Evolutionary conservation across 2,888 invertebrate species (phyloP), one percentile per base, ranked within the genome.

Genomic region (Polymixis lichenea): DNA sequence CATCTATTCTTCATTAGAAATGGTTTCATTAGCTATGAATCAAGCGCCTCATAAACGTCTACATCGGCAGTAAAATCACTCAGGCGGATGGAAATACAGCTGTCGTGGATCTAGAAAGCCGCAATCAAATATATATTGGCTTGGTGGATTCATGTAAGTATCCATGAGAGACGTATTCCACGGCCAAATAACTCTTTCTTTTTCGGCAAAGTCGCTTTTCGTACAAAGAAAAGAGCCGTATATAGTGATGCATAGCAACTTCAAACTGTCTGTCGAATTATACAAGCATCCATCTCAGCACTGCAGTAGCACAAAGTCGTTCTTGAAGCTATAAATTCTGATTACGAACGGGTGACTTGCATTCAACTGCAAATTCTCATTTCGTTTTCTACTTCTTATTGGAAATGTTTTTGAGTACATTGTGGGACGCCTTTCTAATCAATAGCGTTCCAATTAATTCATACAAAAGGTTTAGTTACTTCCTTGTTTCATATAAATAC

Each of bases 241-340:
- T 83, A 80, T 62, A 81, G 61, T 72, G 56, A 72, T 75, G 55
- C 49, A 56, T 60, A 71, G 58, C 66, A 62, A 65, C 77, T 76
- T 69, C 62, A n/a, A 86, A 86, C 69, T 43, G 73, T 84, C 82
- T 82, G 62, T 86, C 77, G 79, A 86, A 89, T 88, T 87, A 86
- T 89, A 86, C 85, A 87, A 90, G 87, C 90, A 91, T 92, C 89
- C 88, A 91, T 92, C 91, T 90, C 88, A 87, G 62, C 60, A 62
- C 66, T 77, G 86, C 87, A 88, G 87, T 86, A 86, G 89, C 89
- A 91, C 86, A 91, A 92, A 91, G 90, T 89, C 89, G 89, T 90
- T 89, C 85, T 87, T 85, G 83, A 82, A 89, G 92, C 92, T 91
- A 93, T 94, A 93, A 92, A 93, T 93, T 92, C 89, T 90, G 89